Conservation (phyloP, 2,888 invertebrate genomes). For the Trissoscelio sp. region DNA sequence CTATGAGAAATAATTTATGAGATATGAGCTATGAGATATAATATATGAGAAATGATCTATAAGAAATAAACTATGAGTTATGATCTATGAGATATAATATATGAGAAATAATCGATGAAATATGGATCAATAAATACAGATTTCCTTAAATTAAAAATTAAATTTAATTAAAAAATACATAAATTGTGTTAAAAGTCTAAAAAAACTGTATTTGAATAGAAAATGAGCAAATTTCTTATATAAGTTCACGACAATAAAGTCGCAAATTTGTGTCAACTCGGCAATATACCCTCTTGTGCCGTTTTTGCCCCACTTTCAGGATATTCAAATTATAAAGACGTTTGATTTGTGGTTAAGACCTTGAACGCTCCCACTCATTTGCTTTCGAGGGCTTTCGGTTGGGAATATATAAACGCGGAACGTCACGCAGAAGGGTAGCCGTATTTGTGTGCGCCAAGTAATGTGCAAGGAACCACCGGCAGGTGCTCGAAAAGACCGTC, state of each 20-base stretch:
- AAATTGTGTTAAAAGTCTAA: no score
- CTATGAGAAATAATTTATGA: no score
- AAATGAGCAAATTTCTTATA: not conserved
- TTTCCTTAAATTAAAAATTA: no score
- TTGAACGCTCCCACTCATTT: conserved; percentile 30
- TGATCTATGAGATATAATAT: no score
- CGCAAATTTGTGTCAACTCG: conserved; percentile 8
- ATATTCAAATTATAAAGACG: conserved; percentile 30
- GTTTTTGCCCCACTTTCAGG: conserved; percentile 11
- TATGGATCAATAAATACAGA: no score
- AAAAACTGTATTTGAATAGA: no score
- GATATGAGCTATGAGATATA: no score
- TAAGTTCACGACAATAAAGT: not conserved
- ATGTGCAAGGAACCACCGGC: conserved; percentile 27
- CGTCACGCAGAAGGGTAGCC: conserved; percentile 3
- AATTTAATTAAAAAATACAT: no score
- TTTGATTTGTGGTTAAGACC: conserved; percentile 39
- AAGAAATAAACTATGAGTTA: no score
- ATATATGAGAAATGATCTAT: no score
- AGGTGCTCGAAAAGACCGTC: conserved; percentile 49
- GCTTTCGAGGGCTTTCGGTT: conserved; percentile 27
- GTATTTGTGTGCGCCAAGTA: conserved; percentile 36
- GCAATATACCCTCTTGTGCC: not conserved
- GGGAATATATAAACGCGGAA: conserved; percentile 26
- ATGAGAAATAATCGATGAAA: no score